A percentile compares a stretch with the other conserved stretches of the same genome.
Evolutionary conservation across 2,113 vertebrate species (phyloP).

Genomic region (Corythaixoides concolor): DNA sequence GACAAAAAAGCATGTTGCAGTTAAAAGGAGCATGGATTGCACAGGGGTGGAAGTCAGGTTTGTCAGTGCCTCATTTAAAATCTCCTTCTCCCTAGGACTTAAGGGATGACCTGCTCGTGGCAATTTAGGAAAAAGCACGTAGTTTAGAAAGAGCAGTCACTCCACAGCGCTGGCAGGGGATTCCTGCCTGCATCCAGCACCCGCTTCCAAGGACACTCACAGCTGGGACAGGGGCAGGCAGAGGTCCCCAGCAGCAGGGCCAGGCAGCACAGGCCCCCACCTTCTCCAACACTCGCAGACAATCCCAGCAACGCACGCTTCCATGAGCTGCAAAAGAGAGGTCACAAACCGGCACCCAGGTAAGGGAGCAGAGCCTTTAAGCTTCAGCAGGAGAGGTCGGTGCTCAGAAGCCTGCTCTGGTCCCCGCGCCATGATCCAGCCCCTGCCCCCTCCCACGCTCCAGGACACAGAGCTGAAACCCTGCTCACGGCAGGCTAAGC

Average conservation of each 20-base stretch:
- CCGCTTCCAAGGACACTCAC: neutral
- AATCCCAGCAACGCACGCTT: accelerated
- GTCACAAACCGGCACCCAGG: neutral
- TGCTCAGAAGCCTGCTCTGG: neutral
- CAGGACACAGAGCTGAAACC: neutral
- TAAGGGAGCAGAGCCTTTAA: neutral
- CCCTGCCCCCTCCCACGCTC: neutral
- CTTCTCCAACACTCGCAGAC: neutral
- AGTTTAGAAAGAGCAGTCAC: neutral
- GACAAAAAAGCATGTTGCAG: neutral
- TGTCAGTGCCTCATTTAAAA: neutral
- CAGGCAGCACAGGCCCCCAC: accelerated
- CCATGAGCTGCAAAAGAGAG: neutral
- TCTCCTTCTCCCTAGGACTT: neutral
- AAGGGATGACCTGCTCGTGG: neutral
- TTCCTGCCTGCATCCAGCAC: neutral
- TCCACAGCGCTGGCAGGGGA: neutral
- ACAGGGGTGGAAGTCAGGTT: neutral
- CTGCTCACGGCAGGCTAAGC: neutral
- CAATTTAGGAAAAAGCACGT: accelerated
- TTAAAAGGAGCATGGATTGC: neutral
- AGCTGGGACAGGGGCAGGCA: neutral
- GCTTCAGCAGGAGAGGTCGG: neutral
- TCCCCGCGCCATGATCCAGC: neutral
- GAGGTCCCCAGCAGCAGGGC: neutral